Evolutionary conservation across 1,140 invertebrate genomes (phyloP).

Genomic region (Cryptotermes secundus): DNA sequence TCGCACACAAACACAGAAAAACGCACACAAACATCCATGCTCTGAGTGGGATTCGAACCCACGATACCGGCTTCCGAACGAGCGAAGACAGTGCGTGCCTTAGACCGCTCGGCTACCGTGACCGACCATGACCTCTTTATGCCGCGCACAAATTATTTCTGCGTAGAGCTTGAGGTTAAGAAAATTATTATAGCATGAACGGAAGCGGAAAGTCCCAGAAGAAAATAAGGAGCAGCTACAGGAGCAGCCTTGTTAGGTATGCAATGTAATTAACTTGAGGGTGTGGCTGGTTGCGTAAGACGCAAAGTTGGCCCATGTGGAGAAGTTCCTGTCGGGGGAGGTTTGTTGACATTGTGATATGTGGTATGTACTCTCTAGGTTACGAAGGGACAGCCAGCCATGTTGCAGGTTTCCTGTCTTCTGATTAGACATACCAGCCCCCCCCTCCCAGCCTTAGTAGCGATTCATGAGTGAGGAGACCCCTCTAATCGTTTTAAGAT

Average conservation of each 20-base stretch:
- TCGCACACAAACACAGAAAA: too few species aligned
- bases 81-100: too few species aligned
- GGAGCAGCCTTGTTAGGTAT: constrained; percentile 23
- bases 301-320: not conserved
- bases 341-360: not conserved
- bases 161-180: not conserved
- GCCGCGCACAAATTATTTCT: not conserved
- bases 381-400: not conserved
- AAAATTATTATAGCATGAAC: not conserved
- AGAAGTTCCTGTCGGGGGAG: not conserved
- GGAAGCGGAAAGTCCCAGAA: not conserved
- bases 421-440: not conserved
- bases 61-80: too few species aligned
- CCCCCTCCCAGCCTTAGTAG: not conserved
- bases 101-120: too few species aligned
- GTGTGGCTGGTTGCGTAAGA: constrained; percentile 24
- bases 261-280: constrained; percentile 33
- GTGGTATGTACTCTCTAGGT: not conserved
- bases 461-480: not conserved
- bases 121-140: too few species aligned
- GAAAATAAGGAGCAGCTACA: not conserved
- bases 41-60: too few species aligned
- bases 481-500: not conserved
- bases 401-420: not conserved
- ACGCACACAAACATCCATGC: too few species aligned